Percentiles rank a stretch among this genome's conserved stretches.
Evolutionary conservation across 35 echinoderm and acorn worm species (phyloP).

Genomic region (Apostichopus parvimensis): DNA sequence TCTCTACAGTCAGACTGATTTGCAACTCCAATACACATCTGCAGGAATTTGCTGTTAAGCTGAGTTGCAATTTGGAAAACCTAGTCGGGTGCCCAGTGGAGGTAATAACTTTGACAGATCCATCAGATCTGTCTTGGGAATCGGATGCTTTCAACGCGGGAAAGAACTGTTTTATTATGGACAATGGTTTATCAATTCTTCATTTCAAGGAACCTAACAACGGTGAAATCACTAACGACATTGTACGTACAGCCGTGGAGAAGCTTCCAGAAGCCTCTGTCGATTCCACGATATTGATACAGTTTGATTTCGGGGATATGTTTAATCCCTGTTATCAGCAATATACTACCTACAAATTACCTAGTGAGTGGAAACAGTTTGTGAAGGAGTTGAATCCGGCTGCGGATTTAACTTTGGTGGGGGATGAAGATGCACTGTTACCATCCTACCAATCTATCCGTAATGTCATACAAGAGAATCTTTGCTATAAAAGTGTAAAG

Average conservation of each 20-base stretch:
- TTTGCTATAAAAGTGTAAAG: background rate
- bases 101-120: background rate
- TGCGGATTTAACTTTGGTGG: background rate
- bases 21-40: background rate
- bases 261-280: background rate
- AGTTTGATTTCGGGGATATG: background rate
- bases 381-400: background rate
- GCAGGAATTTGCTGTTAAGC: background rate
- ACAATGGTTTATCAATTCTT: background rate
- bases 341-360: background rate
- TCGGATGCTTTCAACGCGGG: background rate
- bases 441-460: background rate
- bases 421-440: background rate
- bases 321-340: background rate
- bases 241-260: background rate
- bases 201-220: background rate
- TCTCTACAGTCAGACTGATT: background rate
- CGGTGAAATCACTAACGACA: background rate
- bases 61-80: background rate
- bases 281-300: background rate
- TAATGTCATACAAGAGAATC: background rate
- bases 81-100: background rate
- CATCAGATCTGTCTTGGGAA: background rate
- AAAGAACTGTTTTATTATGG: conserved; percentile 2
- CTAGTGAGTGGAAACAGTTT: background rate